Evolutionary conservation across 2,888 invertebrate genomes (phyloP), one percentile per base, ranked within the genome.

Genomic region (Drosophila multiciliata): DNA sequence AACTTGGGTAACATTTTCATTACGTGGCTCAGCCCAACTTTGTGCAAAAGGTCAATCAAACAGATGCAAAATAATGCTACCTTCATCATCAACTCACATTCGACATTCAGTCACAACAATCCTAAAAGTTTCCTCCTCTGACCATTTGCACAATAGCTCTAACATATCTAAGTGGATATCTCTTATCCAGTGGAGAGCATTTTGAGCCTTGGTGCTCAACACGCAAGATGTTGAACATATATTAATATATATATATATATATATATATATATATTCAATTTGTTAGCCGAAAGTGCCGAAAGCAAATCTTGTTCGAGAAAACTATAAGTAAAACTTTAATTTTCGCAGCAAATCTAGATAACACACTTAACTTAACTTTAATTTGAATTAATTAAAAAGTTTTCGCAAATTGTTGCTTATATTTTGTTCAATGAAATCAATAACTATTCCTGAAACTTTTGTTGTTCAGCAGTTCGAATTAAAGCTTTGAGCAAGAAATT

Each of bases 41-140:
- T 50, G 42, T 45, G 59, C 42, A 38, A 66, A 78, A 73, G 78
- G 78, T 75, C 75, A 64, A 75, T 78, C 78, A 78, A 66, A 72
- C 29, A 66, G 60, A 42, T 78, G 78, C 73, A 38, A 57, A 73
- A 78, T 61, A 64, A 58, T 36, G 48, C n/a, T 75, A 75, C 75
- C 75, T 66, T 67, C 57, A 67, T 75, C 75, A 77, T 49, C 62
- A 36, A 11, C 15, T 53, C 20, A 33, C 53, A 53, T 15, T 53
- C 20, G n/a, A 20, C 59, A 72, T 63, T 66, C 71, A 62, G 71
- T 70, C 70, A 60, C 45, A 48, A 42, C 48, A 38, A 66, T 50
- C 40, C 32, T 17, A 35, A 48, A 78, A 52, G 53, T 62, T 50
- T 71, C 26, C 3, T 20, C 29, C 60, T 57, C 73, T 66, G 73